Conservation (phyloP, 2,113 vertebrate genomes). For the Acinonyx jubatus region DNA sequence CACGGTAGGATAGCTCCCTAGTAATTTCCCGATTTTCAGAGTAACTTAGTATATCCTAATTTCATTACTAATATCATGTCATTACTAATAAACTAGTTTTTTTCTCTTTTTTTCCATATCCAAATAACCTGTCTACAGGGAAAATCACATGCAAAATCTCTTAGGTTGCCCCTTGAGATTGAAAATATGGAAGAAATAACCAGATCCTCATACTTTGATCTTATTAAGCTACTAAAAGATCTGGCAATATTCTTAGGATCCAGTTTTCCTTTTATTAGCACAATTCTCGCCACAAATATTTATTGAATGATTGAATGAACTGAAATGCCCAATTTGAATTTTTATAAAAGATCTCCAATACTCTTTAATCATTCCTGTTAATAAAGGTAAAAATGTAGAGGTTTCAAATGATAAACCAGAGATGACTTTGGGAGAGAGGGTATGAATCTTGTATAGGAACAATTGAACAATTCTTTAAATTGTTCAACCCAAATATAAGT, state of each 20-base stretch:
- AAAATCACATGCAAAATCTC: neutral
- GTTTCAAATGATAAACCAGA: neutral
- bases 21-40: neutral
- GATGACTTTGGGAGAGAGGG: neutral
- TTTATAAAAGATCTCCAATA: neutral
- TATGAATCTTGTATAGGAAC: neutral
- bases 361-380: constrained; percentile 1
- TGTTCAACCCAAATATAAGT: neutral
- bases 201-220: neutral
- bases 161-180: neutral
- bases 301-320: neutral
- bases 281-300: neutral
- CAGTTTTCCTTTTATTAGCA: constrained; percentile 6
- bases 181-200: neutral
- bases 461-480: neutral
- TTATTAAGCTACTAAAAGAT: neutral
- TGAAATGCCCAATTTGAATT: neutral
- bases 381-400: neutral
- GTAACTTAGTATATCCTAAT: neutral
- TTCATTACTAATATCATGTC: neutral
- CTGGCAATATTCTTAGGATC: neutral
- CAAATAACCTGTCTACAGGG: neutral
- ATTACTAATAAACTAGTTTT: neutral
- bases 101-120: neutral
- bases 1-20: neutral